A percentile compares a stretch with the other conserved stretches of the same genome.
Evolutionary conservation across 2,888 invertebrate genomes (phyloP).

Genomic region (Drosophila paramelanica): DNA sequence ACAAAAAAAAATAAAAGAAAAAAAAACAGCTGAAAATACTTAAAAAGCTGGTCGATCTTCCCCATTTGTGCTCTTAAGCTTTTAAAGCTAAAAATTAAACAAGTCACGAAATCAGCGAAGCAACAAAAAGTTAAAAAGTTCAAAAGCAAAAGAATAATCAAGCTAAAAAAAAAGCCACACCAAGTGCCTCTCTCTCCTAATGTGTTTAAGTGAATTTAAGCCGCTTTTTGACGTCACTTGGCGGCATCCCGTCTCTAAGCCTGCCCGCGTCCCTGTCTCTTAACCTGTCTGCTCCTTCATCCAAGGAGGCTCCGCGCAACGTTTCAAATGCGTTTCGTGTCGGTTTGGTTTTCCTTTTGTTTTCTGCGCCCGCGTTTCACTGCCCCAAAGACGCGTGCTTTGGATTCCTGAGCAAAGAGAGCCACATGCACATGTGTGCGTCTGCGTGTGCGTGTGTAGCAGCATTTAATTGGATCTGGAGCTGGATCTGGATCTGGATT

Average conservation of each 20-base stretch:
- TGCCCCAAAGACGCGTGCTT: conserved; percentile 47
- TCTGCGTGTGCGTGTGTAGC: conserved; percentile 23
- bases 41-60: conserved; percentile 41
- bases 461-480: conserved; percentile 46
- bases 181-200: conserved; percentile 68
- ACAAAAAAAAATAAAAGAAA: conserved; percentile 26
- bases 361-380: conserved; percentile 44
- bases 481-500: conserved; percentile 38
- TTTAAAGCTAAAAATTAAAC: conserved; percentile 54
- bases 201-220: conserved; percentile 60
- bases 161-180: conserved; percentile 38
- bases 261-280: not conserved
- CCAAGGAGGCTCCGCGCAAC: conserved; percentile 34
- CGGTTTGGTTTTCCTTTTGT: conserved; percentile 33
- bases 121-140: conserved; percentile 30
- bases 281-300: conserved; percentile 13
- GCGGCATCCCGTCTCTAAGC: conserved; percentile 16
- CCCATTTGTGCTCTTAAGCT: conserved; percentile 75
- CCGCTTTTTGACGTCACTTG: conserved; percentile 54
- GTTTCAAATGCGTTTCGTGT: conserved; percentile 58
- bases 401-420: conserved; percentile 35
- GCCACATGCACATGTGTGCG: conserved; percentile 19
- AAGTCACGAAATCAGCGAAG: conserved; percentile 35
- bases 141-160: conserved; percentile 18
- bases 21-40: conserved; percentile 48